Conservation (phyloP, 2,888 invertebrate species). For the Dendrolimus houi region DNA sequence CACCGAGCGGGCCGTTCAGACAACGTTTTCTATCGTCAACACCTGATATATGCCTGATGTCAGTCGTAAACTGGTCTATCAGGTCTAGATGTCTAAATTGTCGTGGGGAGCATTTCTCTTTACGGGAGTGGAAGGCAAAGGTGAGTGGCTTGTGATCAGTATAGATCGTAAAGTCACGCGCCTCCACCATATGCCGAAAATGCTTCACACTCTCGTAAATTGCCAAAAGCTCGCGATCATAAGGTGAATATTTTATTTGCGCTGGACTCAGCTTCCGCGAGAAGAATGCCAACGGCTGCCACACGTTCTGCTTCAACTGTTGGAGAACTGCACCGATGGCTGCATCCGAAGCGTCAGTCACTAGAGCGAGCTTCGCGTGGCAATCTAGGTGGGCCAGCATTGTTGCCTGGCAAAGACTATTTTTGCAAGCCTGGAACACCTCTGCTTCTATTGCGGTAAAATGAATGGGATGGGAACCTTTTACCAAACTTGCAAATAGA, state of each 20-base stretch:
- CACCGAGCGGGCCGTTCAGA: too few species aligned
- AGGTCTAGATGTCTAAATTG: constrained; percentile 7
- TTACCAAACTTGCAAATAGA: constrained; percentile 19
- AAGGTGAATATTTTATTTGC: constrained; percentile 7
- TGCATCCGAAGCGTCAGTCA: constrained; percentile 36
- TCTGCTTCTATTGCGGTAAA: constrained; percentile 12
- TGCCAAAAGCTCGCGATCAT: constrained; percentile 9
- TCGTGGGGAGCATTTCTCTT: constrained; percentile 5
- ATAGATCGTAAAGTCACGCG: constrained; percentile 2
- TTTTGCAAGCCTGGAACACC: constrained; percentile 23
- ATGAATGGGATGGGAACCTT: constrained; percentile 20
- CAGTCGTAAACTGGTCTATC: constrained; percentile 9
- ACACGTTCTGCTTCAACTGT: constrained; percentile 14
- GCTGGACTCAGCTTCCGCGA: constrained; percentile 6
- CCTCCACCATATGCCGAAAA: constrained; percentile 8
- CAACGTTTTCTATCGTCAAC: too few species aligned
- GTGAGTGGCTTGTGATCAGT: constrained; percentile 10
- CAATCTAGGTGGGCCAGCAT: constrained; percentile 24
- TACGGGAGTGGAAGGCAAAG: constrained; percentile 4
- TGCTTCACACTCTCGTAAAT: constrained; percentile 7
- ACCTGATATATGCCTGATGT: constrained; percentile 6
- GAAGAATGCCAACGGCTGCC: constrained; percentile 10
- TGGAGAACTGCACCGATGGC: constrained; percentile 38
- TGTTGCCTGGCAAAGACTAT: constrained; percentile 19
- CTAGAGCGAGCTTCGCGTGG: constrained; percentile 21